Percentiles rank a stretch among this genome's conserved stretches.
Evolutionary conservation across 2,888 invertebrate genomes (phyloP).

Genomic region (Drosophila tanythrix): DNA sequence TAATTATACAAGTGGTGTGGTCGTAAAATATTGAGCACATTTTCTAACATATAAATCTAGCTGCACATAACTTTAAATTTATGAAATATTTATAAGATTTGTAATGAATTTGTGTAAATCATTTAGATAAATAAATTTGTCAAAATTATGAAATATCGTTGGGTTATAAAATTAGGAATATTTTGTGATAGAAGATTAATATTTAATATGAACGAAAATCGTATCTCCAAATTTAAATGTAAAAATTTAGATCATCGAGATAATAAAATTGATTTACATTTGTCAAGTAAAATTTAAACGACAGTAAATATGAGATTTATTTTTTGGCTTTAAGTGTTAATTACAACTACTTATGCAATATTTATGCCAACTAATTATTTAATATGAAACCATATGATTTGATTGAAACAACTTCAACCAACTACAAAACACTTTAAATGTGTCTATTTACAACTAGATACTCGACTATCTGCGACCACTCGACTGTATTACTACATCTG

Average conservation of each 20-base stretch:
- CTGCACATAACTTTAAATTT: not conserved
- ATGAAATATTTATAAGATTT: not conserved
- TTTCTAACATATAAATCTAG: not conserved
- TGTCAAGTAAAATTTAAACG: not conserved
- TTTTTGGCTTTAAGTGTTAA: not conserved
- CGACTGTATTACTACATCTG: constrained; percentile 12
- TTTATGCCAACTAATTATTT: not conserved
- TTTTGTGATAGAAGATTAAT: not conserved
- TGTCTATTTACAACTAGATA: not conserved
- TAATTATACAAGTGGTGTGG: not conserved
- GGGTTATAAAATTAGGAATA: not conserved
- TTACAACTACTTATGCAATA: not conserved
- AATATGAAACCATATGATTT: not conserved
- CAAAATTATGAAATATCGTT: not conserved
- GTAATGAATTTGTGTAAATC: not conserved
- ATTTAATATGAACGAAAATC: not conserved
- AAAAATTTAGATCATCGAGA: not conserved
- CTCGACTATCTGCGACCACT: not conserved
- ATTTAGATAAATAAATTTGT: not conserved
- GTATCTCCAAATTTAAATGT: not conserved
- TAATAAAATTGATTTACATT: not conserved
- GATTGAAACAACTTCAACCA: not conserved
- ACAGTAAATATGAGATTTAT: not conserved
- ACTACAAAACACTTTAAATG: not conserved
- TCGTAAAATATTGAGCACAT: not conserved